phyloP scores from a whole-genome alignment of 2,113 vertebrate genomes.

The Pheucticus melanocephalus region DNA sequence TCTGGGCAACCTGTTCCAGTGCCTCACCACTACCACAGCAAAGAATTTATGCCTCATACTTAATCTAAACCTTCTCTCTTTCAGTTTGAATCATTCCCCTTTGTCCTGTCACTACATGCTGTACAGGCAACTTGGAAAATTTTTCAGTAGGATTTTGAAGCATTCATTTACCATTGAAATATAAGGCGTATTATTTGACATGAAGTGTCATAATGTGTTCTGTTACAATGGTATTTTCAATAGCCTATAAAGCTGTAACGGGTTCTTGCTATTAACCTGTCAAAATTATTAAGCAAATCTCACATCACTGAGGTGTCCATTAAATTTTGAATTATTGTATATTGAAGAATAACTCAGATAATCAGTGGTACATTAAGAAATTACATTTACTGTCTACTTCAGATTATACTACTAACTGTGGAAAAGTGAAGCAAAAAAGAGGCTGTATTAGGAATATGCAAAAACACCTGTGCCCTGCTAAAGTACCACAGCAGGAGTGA shows the following conservation, averaged over 20 bases:
- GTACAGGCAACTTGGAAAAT: neutral
- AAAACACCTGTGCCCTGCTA: neutral
- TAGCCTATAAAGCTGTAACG: neutral
- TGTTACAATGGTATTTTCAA: neutral
- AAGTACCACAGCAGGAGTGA: neutral
- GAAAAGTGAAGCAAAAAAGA: neutral
- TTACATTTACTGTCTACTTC: neutral
- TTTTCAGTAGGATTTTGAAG: neutral
- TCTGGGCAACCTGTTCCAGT: neutral
- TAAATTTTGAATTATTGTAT: neutral
- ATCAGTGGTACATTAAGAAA: neutral
- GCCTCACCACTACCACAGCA: neutral
- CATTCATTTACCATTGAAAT: neutral
- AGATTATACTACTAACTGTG: neutral
- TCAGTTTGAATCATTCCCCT: neutral
- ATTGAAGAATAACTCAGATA: neutral
- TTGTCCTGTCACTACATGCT: neutral
- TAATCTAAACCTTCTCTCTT: neutral
- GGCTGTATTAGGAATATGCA: neutral
- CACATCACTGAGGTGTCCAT: neutral
- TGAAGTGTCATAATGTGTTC: neutral
- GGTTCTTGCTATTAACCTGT: neutral
- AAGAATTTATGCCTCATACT: neutral
- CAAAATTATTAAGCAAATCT: neutral
- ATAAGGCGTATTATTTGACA: neutral